Conservation (phyloP, 2,888 invertebrate genomes). For the Ectemnius cavifrons region DNA sequence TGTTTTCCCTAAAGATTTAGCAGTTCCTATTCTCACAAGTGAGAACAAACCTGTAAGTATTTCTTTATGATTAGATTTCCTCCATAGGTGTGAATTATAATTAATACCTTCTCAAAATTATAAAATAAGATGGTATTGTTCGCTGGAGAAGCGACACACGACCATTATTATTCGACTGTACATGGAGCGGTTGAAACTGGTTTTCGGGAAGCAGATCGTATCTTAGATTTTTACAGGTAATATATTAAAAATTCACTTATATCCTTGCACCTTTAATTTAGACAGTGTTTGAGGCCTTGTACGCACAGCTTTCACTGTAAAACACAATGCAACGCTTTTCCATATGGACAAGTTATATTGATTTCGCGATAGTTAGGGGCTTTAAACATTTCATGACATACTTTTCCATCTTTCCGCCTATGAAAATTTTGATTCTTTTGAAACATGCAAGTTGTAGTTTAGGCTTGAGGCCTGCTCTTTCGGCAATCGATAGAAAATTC, state of each 20-base stretch:
- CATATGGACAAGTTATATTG: constrained; percentile 4
- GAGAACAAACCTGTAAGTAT: constrained; percentile 76
- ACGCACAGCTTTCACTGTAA: too few species aligned
- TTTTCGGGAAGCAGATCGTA: constrained; percentile 84
- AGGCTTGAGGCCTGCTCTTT: too few species aligned
- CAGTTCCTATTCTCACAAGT: constrained; percentile 80
- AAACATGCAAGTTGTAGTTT: too few species aligned
- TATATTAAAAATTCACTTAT: constrained; percentile 15
- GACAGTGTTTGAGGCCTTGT: constrained; percentile 12
- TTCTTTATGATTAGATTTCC: neutral
- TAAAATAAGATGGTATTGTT: constrained; percentile 80
- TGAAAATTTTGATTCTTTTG: too few species aligned
- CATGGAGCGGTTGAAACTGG: constrained; percentile 89
- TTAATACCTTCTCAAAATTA: neutral
- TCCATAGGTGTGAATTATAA: neutral
- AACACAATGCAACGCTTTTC: neutral
- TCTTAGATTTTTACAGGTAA: constrained; percentile 75
- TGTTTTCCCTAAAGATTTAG: constrained; percentile 80
- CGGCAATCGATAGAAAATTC: too few species aligned
- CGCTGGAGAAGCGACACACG: constrained; percentile 85
- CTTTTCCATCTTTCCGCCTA: too few species aligned
- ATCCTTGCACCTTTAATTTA: constrained; percentile 2
- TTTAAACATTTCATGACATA: neutral
- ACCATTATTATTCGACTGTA: constrained; percentile 83
- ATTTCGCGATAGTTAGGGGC: neutral